A percentile compares a stretch with the other conserved stretches of the same genome.
phyloP scores from a whole-genome alignment of 2,797 vertebrate genomes.

The Prionace glauca region DNA sequence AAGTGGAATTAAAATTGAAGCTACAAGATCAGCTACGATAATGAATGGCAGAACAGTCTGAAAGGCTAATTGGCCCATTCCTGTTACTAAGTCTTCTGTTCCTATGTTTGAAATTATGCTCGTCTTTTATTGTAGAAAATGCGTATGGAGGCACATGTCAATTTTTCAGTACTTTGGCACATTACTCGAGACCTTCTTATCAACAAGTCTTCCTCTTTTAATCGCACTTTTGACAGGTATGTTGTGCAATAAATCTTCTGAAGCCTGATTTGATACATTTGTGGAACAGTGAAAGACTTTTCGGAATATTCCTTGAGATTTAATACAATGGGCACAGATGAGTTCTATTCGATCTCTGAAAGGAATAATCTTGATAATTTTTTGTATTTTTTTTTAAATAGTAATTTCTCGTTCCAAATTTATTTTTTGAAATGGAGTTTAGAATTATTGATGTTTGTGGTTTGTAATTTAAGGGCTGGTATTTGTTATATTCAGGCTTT shows the following conservation, averaged over 20 bases:
- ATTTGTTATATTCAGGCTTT: not conserved
- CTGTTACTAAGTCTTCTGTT: no score
- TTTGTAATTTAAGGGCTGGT: not conserved
- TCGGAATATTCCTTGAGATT: not conserved
- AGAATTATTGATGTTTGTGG: not conserved
- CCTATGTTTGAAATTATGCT: not conserved
- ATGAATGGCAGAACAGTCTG: no score
- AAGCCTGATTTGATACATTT: not conserved
- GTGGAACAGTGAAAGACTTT: not conserved
- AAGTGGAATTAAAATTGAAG: no score
- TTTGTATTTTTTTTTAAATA: not conserved
- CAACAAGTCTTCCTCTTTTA: conserved; percentile 90
- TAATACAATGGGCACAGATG: not conserved
- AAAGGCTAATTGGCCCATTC: no score
- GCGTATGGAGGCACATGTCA: conserved; percentile 87
- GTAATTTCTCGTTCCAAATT: not conserved
- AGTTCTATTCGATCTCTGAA: not conserved
- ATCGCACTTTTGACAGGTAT: conserved; percentile 93
- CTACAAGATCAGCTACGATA: no score
- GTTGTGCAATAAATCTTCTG: not conserved
- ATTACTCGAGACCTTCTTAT: conserved; percentile 92
- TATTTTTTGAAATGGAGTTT: not conserved
- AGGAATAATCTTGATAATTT: not conserved
- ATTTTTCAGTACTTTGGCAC: conserved; percentile 96
- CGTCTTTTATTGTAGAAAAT: conserved; percentile 64